phyloP scores from a whole-genome alignment of 1,140 invertebrate genomes.

The Drosophila sturtevanti region DNA sequence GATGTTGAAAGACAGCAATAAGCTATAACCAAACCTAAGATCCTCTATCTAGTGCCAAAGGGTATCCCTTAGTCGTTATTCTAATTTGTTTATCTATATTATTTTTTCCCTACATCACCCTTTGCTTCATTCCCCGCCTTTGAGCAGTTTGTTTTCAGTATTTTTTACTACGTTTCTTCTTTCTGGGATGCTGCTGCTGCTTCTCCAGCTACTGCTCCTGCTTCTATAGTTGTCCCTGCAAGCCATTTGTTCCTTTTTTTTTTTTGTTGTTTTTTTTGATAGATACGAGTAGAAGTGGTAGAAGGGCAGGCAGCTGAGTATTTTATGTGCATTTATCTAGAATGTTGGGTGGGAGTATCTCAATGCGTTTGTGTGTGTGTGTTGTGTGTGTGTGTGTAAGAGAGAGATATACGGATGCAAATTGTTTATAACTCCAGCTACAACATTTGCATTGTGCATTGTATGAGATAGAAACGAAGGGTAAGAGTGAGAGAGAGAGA shows the following conservation, averaged over 20 bases:
- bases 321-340: slow-evolving; percentile 68
- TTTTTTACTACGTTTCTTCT: slow-evolving; percentile 30
- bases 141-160: slow-evolving; percentile 21
- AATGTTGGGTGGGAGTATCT: slow-evolving; percentile 14
- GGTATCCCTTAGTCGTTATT: slow-evolving; percentile 1
- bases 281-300: slow-evolving; percentile 6
- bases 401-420: slow-evolving; percentile 65
- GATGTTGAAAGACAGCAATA: too few species aligned
- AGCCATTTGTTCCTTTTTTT: slow-evolving; percentile 56
- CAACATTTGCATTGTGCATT: neutral
- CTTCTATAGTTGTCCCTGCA: slow-evolving; percentile 63
- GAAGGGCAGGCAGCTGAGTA: slow-evolving; percentile 45
- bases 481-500: neutral
- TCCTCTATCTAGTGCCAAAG: too few species aligned
- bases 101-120: neutral
- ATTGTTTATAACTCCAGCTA: slow-evolving; percentile 40
- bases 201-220: neutral
- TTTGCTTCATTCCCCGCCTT: neutral
- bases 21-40: too few species aligned
- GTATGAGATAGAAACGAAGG: neutral
- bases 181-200: slow-evolving; percentile 15
- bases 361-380: slow-evolving; percentile 19
- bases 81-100: slow-evolving; percentile 12
- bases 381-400: slow-evolving; percentile 29
- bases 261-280: slow-evolving; percentile 26